A percentile compares a stretch with the other conserved stretches of the same genome.
Evolutionary conservation across 2,888 invertebrate species (phyloP).

Genomic region (Pseudanteris insignis): DNA sequence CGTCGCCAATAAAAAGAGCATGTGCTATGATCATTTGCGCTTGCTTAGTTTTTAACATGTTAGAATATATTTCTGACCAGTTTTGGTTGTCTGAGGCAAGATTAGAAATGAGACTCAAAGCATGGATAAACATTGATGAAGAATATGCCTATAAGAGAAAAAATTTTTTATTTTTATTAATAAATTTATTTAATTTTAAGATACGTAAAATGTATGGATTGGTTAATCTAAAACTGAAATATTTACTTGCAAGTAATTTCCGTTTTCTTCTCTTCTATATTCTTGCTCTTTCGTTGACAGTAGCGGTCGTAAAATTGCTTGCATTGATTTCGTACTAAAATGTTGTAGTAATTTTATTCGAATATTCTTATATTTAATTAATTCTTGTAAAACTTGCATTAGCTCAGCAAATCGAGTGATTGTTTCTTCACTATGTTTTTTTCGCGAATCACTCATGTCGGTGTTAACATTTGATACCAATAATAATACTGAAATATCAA

Average conservation of each 20-base stretch:
- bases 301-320: slow-evolving; percentile 64
- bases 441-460: slow-evolving; percentile 51
- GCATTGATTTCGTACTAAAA: slow-evolving; percentile 63
- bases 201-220: too few species aligned
- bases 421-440: slow-evolving; percentile 54
- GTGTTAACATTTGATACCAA: slow-evolving; percentile 62
- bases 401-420: slow-evolving; percentile 66
- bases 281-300: slow-evolving; percentile 53
- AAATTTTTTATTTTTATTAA: too few species aligned
- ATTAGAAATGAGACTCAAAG: slow-evolving; percentile 68
- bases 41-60: slow-evolving; percentile 64
- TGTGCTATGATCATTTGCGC: slow-evolving; percentile 69
- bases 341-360: slow-evolving; percentile 62
- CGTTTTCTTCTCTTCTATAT: slow-evolving; percentile 49
- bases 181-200: too few species aligned
- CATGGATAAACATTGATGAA: slow-evolving; percentile 67
- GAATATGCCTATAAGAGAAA: slow-evolving; percentile 54
- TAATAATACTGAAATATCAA: slow-evolving; percentile 66
- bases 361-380: slow-evolving; percentile 61
- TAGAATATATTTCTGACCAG: slow-evolving; percentile 67
- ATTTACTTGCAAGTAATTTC: slow-evolving; percentile 54
- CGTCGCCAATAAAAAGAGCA: slow-evolving; percentile 67
- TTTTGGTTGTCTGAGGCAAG: slow-evolving; percentile 65
- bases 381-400: slow-evolving; percentile 67
- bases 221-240: background rate